A percentile compares a stretch with the other conserved stretches of the same genome.
Evolutionary conservation across 2,888 invertebrate genomes (phyloP).

Genomic region (Rotaria magnacalcarata): DNA sequence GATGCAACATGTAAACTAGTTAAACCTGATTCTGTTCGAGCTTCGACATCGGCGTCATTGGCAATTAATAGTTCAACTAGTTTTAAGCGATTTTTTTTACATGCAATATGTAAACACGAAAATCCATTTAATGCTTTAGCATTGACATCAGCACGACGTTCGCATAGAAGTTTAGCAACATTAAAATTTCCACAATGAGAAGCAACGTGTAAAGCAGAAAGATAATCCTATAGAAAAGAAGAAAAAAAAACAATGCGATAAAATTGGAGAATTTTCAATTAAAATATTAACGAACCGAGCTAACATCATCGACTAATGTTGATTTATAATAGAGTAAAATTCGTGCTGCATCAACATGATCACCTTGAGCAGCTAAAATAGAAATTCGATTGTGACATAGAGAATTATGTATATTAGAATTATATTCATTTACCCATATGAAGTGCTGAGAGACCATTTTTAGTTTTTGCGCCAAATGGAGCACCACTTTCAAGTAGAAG

Average conservation of each 20-base stretch:
- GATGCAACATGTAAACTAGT: constrained; percentile 96
- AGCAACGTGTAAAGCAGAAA: constrained; percentile 93
- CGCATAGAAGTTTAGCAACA: constrained; percentile 87
- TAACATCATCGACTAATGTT: constrained; percentile 88
- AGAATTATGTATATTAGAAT: too few species aligned
- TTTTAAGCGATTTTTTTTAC: constrained; percentile 79
- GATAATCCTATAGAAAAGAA: constrained; percentile 70
- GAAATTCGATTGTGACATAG: background rate
- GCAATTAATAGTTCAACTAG: constrained; percentile 82
- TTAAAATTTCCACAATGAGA: constrained; percentile 72
- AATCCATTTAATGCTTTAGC: constrained; percentile 82
- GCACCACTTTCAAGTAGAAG: constrained; percentile 86
- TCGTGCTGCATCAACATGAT: constrained; percentile 93
- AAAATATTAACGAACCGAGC: background rate
- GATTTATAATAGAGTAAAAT: constrained; percentile 89
- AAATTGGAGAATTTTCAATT: too few species aligned
- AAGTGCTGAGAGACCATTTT: constrained; percentile 80
- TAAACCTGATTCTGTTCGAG: constrained; percentile 69
- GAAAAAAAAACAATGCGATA: background rate
- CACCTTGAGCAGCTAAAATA: constrained; percentile 81
- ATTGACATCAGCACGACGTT: constrained; percentile 62
- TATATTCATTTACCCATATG: constrained; percentile 69
- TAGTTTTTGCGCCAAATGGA: constrained; percentile 93
- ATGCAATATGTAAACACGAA: constrained; percentile 95
- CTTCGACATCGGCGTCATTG: constrained; percentile 41